phyloP scores from a whole-genome alignment of 2,888 invertebrate genomes.

The Micoletzkya japonica region DNA sequence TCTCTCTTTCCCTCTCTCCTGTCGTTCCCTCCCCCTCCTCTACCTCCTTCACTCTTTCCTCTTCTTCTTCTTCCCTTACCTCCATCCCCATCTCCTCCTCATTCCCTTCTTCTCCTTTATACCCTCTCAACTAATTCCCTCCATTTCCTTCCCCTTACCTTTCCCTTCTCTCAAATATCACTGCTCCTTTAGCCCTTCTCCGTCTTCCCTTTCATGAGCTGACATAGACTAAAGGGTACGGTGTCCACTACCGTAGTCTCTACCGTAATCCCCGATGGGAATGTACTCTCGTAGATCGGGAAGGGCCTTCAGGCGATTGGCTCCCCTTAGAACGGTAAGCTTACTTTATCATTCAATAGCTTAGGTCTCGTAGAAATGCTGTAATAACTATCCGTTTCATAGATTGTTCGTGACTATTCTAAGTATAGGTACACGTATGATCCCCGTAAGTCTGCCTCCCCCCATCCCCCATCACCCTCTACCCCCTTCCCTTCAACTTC shows the following conservation, averaged over 20 bases:
- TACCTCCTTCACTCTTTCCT: background rate
- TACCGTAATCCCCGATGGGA: background rate
- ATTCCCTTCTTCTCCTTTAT: background rate
- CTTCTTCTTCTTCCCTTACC: background rate
- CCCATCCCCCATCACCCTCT: no score
- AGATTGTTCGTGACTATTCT: no score
- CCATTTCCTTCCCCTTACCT: background rate
- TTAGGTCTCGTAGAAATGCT: no score
- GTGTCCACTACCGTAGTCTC: no score
- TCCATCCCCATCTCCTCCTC: background rate
- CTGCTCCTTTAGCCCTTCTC: background rate
- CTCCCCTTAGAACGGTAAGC: constrained; percentile 20
- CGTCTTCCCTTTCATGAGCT: background rate
- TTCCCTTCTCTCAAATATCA: background rate
- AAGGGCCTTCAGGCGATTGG: constrained; percentile 13
- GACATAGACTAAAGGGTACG: no score
- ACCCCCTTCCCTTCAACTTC: no score
- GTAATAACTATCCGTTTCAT: no score
- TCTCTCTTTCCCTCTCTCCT: background rate
- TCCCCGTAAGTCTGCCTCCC: no score
- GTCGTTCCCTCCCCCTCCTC: background rate
- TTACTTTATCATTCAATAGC: no score
- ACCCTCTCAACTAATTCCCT: background rate
- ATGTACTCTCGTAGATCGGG: constrained; percentile 15
- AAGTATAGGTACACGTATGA: no score